A percentile compares a stretch with the other conserved stretches of the same genome.
Evolutionary conservation across 2,797 vertebrate species (phyloP).

Genomic region (Cheirogaleus major): DNA sequence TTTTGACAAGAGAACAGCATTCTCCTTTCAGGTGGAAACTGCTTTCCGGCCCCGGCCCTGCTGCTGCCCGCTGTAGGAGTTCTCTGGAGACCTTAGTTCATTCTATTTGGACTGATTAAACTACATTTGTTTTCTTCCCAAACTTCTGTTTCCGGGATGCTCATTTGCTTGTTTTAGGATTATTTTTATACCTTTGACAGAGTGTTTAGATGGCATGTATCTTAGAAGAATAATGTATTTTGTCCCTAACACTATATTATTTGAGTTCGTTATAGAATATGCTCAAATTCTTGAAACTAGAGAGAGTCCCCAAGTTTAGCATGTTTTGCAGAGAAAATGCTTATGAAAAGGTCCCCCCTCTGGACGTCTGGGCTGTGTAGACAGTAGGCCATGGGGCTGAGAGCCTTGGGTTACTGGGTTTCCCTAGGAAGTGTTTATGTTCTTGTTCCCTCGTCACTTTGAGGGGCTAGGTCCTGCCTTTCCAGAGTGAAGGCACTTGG

Average conservation of each 20-base stretch:
- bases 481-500: fast-evolving
- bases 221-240: background rate
- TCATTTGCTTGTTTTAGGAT: background rate
- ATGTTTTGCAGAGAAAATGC: background rate
- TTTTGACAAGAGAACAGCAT: background rate
- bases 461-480: background rate
- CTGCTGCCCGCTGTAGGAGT: background rate
- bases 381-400: background rate
- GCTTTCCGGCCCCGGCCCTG: background rate
- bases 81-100: background rate
- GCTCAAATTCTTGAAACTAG: background rate
- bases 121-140: background rate
- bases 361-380: background rate
- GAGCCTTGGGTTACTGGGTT: fast-evolving
- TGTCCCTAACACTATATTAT: too few species aligned
- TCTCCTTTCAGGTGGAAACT: background rate
- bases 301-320: fast-evolving
- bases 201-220: background rate
- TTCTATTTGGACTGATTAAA: background rate
- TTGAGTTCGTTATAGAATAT: background rate
- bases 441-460: background rate
- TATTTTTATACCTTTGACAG: background rate
- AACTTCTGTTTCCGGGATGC: background rate
- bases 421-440: fast-evolving
- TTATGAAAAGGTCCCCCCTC: fast-evolving